phyloP scores from a whole-genome alignment of 2,888 invertebrate species.

The Bimastos eiseni region DNA sequence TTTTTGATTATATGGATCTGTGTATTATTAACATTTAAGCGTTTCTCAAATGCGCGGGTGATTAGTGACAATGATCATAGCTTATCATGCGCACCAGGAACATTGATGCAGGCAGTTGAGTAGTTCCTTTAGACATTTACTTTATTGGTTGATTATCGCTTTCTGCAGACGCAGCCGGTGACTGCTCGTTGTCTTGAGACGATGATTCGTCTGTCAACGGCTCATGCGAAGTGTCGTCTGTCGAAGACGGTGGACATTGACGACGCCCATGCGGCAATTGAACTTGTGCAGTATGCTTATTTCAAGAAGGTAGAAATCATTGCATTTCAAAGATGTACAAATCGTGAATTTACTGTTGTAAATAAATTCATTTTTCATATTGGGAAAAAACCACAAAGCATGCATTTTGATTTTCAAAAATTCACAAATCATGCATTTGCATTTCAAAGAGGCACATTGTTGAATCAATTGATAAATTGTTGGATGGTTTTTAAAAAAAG shows the following conservation, averaged over 20 bases:
- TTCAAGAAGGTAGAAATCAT: constrained; percentile 95
- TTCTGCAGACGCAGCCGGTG: constrained; percentile 86
- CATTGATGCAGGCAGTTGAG: neutral
- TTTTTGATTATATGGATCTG: too few relatives aligned
- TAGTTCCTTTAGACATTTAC: too few relatives aligned
- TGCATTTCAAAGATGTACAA: too few relatives aligned
- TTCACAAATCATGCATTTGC: neutral
- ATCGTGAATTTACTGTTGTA: too few relatives aligned
- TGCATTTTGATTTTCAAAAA: neutral
- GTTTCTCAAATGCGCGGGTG: too few relatives aligned
- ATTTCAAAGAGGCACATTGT: neutral
- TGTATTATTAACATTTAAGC: too few relatives aligned
- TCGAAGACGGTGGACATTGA: constrained; percentile 79
- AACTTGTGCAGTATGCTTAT: constrained; percentile 90
- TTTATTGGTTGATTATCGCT: neutral
- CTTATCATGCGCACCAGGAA: neutral
- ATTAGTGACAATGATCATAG: too few relatives aligned
- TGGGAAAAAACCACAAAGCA: too few relatives aligned
- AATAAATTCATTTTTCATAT: too few relatives aligned
- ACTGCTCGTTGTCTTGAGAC: constrained; percentile 96
- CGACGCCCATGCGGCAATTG: constrained; percentile 89
- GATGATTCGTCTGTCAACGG: constrained; percentile 91
- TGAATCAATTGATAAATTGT: neutral
- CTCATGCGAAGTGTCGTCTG: constrained; percentile 92
- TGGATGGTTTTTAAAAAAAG: neutral